Conservation (phyloP, 2,888 invertebrate species). For the Scaptodrosophila latifasciaeformis region DNA sequence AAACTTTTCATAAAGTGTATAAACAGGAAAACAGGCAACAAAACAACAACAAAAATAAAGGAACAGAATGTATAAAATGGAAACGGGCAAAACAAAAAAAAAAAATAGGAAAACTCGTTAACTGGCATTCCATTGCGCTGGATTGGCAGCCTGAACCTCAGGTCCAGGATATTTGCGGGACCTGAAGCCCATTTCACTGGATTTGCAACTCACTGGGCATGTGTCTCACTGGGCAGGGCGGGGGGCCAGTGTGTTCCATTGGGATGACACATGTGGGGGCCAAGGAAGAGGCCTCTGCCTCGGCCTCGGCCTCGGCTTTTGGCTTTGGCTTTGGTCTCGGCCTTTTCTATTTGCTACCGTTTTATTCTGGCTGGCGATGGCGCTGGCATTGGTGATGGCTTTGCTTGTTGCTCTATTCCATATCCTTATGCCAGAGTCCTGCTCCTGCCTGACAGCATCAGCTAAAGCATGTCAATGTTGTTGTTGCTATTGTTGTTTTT, state of each 20-base stretch:
- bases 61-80: slow-evolving; percentile 57
- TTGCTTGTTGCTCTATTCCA: slow-evolving; percentile 5
- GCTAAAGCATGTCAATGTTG: no score
- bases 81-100: slow-evolving; percentile 47
- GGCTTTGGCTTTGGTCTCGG: not conserved
- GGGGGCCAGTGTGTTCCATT: not conserved
- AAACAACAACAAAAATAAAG: slow-evolving; percentile 10
- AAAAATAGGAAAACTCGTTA: slow-evolving; percentile 59
- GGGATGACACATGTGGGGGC: not conserved
- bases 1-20: no score
- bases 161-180: slow-evolving; percentile 30
- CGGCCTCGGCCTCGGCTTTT: not conserved
- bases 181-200: slow-evolving; percentile 26
- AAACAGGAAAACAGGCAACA: no score
- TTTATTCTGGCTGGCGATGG: slow-evolving; percentile 32
- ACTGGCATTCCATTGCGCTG: slow-evolving; percentile 54
- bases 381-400: slow-evolving; percentile 5
- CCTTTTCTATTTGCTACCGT: slow-evolving; percentile 56
- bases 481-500: slow-evolving; percentile 19
- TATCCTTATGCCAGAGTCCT: no score
- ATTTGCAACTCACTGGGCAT: slow-evolving; percentile 41
- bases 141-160: slow-evolving; percentile 35
- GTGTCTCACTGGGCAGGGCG: slow-evolving; percentile 13
- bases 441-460: not conserved
- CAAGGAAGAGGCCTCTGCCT: not conserved